A percentile compares a stretch with the other conserved stretches of the same genome.
Conservation (phyloP, 2,888 invertebrate genomes). For the Sicus ferrugineus region DNA sequence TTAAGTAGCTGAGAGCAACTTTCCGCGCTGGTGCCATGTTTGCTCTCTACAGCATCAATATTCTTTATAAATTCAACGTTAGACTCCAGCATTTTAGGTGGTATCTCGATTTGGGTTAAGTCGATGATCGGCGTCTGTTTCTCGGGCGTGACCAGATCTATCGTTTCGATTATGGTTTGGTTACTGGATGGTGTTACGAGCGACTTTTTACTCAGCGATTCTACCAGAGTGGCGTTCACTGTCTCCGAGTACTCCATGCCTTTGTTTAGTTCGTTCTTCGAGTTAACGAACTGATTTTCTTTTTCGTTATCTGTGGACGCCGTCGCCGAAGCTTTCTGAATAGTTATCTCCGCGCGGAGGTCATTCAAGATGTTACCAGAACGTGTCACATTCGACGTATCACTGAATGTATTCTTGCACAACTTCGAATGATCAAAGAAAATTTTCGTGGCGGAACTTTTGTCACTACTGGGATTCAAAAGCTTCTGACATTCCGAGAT, state of each 20-base stretch:
- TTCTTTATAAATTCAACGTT: constrained; percentile 49
- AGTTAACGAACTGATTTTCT: constrained; percentile 62
- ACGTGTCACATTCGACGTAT: constrained; percentile 47
- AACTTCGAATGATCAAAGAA: constrained; percentile 67
- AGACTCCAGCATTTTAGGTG: constrained; percentile 49
- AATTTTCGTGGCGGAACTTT: constrained; percentile 75
- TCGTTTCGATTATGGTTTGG: constrained; percentile 58
- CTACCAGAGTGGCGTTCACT: constrained; percentile 59
- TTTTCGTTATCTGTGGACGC: constrained; percentile 60
- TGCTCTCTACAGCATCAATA: constrained; percentile 34
- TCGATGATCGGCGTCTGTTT: constrained; percentile 57
- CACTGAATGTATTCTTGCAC: constrained; percentile 49
- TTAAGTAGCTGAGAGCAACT: constrained; percentile 31
- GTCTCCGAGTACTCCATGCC: constrained; percentile 62
- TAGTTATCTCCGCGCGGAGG: constrained; percentile 58
- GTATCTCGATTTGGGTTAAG: constrained; percentile 54
- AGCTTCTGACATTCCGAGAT: constrained; percentile 90
- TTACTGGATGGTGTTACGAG: constrained; percentile 56
- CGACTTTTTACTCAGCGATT: constrained; percentile 51
- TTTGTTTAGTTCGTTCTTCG: constrained; percentile 62
- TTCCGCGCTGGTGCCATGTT: neutral
- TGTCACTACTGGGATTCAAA: constrained; percentile 77
- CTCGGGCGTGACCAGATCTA: constrained; percentile 62
- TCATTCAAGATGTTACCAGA: constrained; percentile 58
- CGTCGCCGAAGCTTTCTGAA: constrained; percentile 55